A percentile compares a stretch with the other conserved stretches of the same genome.
phyloP scores from a whole-genome alignment of 2,113 vertebrate species.

The Urocitellus parryii region DNA sequence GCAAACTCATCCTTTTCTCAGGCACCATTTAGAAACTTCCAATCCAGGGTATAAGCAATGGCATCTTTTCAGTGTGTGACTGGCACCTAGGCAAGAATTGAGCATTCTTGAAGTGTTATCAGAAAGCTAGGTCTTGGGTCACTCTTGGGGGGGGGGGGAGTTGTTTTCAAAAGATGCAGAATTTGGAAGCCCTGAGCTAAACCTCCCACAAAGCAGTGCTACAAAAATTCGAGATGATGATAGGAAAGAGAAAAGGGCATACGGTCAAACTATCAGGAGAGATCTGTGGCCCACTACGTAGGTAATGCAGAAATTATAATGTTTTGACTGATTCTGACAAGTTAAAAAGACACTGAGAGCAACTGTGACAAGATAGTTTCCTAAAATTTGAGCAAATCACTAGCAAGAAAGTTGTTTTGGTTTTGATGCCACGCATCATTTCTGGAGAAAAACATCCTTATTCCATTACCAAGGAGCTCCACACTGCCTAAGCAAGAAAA shows the following conservation, averaged over 20 bases:
- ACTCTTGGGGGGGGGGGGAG: neutral
- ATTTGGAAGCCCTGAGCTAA: neutral
- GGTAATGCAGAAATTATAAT: neutral
- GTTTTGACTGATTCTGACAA: neutral
- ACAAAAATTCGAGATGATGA: neutral
- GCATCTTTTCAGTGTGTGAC: neutral
- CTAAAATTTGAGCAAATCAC: conserved; percentile 12
- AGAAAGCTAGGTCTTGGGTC: neutral
- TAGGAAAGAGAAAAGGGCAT: neutral
- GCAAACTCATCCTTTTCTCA: neutral
- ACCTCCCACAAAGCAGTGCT: neutral
- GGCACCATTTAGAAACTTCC: neutral
- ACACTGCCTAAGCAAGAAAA: neutral
- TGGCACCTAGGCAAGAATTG: neutral
- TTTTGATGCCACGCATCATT: neutral
- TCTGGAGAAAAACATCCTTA: neutral
- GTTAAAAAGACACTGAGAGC: neutral
- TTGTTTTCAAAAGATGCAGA: neutral
- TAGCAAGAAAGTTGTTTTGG: conserved; percentile 7
- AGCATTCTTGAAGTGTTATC: neutral
- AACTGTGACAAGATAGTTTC: neutral
- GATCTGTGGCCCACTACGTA: neutral
- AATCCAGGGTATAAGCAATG: neutral
- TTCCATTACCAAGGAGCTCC: neutral
- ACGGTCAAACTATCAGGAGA: neutral